A percentile compares a stretch with the other conserved stretches of the same genome.
These are phyloP conservation scores for Grammomys dolichurus DNA, from an alignment of 2,113 vertebrate genomes.

Conservation along the genomic window DNA sequence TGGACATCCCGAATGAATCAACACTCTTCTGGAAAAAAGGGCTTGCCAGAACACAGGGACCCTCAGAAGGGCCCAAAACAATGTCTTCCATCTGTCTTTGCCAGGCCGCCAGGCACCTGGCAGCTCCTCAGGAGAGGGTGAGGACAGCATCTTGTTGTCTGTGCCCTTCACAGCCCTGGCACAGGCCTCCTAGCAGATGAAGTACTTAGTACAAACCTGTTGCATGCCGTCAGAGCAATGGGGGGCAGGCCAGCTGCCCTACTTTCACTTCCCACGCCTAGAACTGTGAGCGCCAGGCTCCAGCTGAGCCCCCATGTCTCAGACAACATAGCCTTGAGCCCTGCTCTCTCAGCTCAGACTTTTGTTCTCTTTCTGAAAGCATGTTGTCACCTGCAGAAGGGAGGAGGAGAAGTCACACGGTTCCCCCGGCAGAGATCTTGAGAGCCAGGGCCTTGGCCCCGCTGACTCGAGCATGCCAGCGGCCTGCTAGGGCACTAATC, in stretches of 20 bases:
- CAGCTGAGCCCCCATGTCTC: background rate
- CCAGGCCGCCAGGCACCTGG: background rate
- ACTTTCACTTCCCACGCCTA: background rate
- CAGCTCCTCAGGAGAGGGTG: slow-evolving; percentile 43
- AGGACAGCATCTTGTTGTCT: slow-evolving; percentile 58
- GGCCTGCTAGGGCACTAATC: slow-evolving; percentile 63
- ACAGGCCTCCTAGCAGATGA: background rate
- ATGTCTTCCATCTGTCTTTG: slow-evolving; percentile 71
- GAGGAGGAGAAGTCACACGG: background rate
- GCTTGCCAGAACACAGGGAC: background rate
- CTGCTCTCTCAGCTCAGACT: background rate
- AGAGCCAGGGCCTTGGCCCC: background rate
- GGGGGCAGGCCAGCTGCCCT: slow-evolving; percentile 51
- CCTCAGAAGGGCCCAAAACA: slow-evolving; percentile 44
- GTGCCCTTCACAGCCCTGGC: slow-evolving; percentile 69
- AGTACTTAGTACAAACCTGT: slow-evolving; percentile 59
- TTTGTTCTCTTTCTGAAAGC: slow-evolving; percentile 46
- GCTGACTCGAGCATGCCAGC: background rate
- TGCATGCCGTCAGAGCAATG: background rate
- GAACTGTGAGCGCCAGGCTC: background rate
- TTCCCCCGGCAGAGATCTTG: background rate
- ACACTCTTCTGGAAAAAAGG: background rate
- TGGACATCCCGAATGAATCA: background rate
- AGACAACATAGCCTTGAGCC: background rate
- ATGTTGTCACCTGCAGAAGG: background rate